Percentiles rank a stretch among this genome's conserved stretches.
Evolutionary conservation across 2,797 vertebrate species (phyloP).

Genomic region (Limosa lapponica): DNA sequence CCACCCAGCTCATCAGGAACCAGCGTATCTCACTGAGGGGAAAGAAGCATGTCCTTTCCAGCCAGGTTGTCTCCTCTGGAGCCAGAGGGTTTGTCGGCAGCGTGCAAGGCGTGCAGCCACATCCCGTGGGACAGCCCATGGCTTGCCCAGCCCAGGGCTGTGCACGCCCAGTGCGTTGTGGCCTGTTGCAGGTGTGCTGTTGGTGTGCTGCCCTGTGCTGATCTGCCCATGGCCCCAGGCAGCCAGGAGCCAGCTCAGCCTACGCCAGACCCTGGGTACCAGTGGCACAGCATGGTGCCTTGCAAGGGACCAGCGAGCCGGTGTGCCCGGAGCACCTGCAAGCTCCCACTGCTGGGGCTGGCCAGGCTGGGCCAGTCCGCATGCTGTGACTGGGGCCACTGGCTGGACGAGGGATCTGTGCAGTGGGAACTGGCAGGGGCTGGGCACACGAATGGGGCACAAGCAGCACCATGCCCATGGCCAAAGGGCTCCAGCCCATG

Average conservation of each 20-base stretch:
- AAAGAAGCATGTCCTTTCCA: background rate
- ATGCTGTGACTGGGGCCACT: rapidly evolving
- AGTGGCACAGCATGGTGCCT: background rate
- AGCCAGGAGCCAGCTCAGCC: background rate
- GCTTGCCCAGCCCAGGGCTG: background rate
- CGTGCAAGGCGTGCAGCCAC: rapidly evolving
- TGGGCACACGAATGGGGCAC: rapidly evolving
- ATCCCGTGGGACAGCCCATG: rapidly evolving
- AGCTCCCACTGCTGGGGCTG: background rate
- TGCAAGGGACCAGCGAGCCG: background rate
- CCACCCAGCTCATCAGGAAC: background rate
- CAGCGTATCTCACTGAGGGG: rapidly evolving
- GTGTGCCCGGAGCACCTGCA: no score
- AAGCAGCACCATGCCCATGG: background rate
- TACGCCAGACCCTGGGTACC: rapidly evolving
- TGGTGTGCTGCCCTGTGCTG: background rate
- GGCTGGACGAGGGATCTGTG: background rate
- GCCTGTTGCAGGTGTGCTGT: rapidly evolving
- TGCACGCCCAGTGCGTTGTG: rapidly evolving
- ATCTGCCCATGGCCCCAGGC: rapidly evolving
- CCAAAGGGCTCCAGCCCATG: rapidly evolving
- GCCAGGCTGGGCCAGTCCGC: background rate
- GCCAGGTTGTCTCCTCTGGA: background rate
- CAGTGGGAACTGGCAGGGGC: background rate
- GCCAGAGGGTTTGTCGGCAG: rapidly evolving